Evolutionary conservation across 2,113 vertebrate species (phyloP).

Genomic region (Entelurus aequoreus): DNA sequence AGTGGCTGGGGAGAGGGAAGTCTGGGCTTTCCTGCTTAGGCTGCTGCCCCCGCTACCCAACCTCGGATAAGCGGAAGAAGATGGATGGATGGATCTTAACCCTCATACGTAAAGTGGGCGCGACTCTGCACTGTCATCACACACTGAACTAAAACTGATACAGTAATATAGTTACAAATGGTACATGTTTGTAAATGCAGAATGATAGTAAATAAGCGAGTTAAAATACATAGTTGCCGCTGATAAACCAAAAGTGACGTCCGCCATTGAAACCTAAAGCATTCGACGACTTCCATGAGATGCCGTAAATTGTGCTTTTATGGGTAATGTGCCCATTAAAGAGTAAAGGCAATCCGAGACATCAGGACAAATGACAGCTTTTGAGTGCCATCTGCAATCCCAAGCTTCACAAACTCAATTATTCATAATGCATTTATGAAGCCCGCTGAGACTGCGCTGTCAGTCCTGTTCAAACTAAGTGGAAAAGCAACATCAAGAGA

Average conservation of each 20-base stretch:
- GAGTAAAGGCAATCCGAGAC: constrained; percentile 70
- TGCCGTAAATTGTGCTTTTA: constrained; percentile 69
- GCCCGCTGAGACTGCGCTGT: constrained; percentile 69
- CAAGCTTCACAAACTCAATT: constrained; percentile 73
- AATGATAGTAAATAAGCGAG: constrained; percentile 13
- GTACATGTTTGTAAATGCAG: too few relatives aligned
- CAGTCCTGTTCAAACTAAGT: constrained; percentile 61
- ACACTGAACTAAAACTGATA: too few relatives aligned
- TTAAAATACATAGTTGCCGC: neutral
- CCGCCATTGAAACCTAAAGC: constrained; percentile 28
- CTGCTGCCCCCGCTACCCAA: too few relatives aligned
- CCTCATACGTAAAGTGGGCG: neutral
- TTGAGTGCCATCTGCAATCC: constrained; percentile 74
- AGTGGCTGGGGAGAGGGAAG: too few relatives aligned
- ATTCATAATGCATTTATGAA: constrained; percentile 74
- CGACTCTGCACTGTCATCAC: neutral
- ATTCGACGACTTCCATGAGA: constrained; percentile 53
- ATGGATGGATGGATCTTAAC: too few relatives aligned
- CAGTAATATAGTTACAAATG: too few relatives aligned
- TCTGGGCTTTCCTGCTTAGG: too few relatives aligned
- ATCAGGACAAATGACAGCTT: constrained; percentile 73
- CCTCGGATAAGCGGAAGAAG: too few relatives aligned
- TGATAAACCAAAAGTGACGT: constrained; percentile 42
- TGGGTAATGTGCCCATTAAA: constrained; percentile 72
- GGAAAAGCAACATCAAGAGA: constrained; percentile 61